These are phyloP conservation scores for Hydrophis major DNA, from an alignment of 2,797 vertebrate species.

Conservation along the genomic window DNA sequence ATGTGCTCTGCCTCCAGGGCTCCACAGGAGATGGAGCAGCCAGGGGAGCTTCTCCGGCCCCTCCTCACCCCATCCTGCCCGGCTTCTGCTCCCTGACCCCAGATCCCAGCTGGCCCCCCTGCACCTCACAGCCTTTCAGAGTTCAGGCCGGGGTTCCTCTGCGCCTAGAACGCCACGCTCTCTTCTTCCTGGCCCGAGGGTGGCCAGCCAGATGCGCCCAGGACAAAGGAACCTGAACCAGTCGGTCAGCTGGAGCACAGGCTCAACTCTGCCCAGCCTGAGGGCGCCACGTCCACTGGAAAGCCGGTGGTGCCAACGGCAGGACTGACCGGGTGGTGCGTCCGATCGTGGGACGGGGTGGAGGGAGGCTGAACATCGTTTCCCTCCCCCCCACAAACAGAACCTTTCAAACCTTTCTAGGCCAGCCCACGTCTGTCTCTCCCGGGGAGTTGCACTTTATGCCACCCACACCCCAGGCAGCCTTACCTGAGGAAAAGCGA, in stretches of 20 bases:
- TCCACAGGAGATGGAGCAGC: not conserved
- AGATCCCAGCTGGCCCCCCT: not conserved
- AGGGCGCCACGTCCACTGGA: not conserved
- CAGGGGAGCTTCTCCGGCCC: too few species aligned
- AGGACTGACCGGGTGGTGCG: not conserved
- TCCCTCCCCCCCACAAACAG: not conserved
- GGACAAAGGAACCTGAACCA: not conserved
- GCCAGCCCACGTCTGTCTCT: not conserved
- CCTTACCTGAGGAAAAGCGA: not conserved
- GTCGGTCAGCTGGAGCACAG: not conserved
- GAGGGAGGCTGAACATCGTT: not conserved
- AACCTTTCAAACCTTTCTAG: not conserved
- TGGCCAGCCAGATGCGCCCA: not conserved
- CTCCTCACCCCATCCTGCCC: not conserved
- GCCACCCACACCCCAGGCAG: not conserved
- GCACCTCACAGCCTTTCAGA: not conserved
- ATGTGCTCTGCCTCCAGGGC: not conserved
- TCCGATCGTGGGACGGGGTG: not conserved
- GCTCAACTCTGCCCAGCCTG: not conserved
- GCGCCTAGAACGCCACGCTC: not conserved
- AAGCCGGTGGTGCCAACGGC: not conserved
- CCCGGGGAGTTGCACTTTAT: not conserved
- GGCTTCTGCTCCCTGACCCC: not conserved
- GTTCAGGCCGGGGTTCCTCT: not conserved
- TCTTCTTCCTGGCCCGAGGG: not conserved